These are phyloP conservation scores for Microcebus murinus DNA, from an alignment of 2,113 vertebrate genomes.

Conservation along the genomic window DNA sequence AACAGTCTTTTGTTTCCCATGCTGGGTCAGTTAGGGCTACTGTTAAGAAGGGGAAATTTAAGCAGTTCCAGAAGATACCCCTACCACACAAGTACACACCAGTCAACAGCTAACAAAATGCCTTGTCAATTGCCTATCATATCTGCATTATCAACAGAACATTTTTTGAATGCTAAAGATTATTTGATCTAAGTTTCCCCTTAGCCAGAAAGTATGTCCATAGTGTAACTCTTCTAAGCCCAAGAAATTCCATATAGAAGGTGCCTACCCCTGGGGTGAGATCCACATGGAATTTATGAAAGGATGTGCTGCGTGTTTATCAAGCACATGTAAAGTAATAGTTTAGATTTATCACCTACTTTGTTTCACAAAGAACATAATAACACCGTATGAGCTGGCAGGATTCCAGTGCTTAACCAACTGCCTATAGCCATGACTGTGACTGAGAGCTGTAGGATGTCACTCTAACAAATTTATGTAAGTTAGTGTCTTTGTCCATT, in stretches of 20 bases:
- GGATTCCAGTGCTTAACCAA: neutral
- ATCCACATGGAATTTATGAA: neutral
- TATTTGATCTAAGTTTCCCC: neutral
- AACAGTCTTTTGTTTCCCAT: neutral
- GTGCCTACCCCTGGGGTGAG: neutral
- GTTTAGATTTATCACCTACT: neutral
- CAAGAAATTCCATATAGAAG: neutral
- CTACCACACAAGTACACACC: neutral
- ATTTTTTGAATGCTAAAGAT: neutral
- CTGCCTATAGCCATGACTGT: neutral
- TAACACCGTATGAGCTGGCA: neutral
- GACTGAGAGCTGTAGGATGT: neutral
- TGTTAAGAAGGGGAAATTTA: neutral
- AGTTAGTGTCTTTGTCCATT: neutral
- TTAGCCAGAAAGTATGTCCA: neutral
- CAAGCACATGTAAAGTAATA: neutral
- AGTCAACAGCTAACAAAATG: neutral
- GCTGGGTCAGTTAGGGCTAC: neutral
- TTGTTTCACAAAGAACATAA: neutral
- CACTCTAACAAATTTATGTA: neutral
- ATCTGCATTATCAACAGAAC: neutral
- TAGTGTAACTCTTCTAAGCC: neutral
- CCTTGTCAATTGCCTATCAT: neutral
- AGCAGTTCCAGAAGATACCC: slow-evolving; percentile 44
- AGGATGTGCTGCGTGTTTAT: neutral